Conservation (phyloP, 2,888 invertebrate species). For the Pristionchus exspectatus region DNA sequence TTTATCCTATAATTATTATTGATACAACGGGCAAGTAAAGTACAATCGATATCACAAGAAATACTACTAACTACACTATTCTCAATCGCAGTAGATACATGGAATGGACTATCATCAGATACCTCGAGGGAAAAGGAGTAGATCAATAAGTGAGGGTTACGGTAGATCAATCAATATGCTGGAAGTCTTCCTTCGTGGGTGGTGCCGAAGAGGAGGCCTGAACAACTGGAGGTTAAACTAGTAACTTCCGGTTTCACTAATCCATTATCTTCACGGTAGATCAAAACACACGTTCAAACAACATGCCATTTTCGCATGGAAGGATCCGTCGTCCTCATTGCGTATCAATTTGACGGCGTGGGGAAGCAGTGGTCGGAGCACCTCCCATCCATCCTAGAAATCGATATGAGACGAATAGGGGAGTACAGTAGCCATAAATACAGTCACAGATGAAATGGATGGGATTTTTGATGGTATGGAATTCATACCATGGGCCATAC, state of each 20-base stretch:
- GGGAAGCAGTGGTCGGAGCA: constrained; percentile 67
- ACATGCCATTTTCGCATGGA: constrained; percentile 50
- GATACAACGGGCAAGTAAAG: constrained; percentile 22
- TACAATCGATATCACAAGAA: background rate
- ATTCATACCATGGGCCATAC: too few species aligned
- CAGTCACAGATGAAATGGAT: too few species aligned
- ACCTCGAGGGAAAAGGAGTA: background rate
- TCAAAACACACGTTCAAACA: constrained; percentile 45
- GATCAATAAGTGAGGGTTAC: background rate
- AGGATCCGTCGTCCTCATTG: constrained; percentile 62
- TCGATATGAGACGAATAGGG: background rate
- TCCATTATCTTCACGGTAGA: background rate
- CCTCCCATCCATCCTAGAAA: constrained; percentile 72
- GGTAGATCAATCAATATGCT: constrained; percentile 21
- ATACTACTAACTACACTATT: background rate
- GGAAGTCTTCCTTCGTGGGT: constrained; percentile 13
- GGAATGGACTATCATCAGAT: constrained; percentile 21
- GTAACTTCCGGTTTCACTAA: background rate
- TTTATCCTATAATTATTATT: constrained; percentile 6
- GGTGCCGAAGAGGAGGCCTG: background rate
- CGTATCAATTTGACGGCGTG: constrained; percentile 70
- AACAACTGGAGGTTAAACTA: background rate
- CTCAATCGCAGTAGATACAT: constrained; percentile 24
- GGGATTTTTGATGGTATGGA: too few species aligned
- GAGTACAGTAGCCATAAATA: background rate